Base-by-base conservation (phyloP, 2,888 invertebrate genomes). In the Drosophila flavopinicola region DNA sequence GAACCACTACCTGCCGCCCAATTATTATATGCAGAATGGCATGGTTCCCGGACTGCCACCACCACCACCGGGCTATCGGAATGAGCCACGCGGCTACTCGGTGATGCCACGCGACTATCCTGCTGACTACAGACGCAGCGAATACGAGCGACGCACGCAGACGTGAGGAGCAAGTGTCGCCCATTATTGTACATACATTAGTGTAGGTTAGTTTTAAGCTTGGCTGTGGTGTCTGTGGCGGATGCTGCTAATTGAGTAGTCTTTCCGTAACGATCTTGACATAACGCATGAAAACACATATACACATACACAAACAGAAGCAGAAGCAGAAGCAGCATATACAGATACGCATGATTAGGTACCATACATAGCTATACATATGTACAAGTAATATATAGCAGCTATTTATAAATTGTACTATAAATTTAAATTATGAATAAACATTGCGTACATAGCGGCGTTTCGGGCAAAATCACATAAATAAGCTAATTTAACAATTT, bases 111-210 rank as follows among this genome's bases (percentile, higher is more conserved):
- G 90, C n/a, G 89, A 88, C 24, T 93, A 93, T 74, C 93, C 93
- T 67, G 75, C 88, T 15, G 93, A 93, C 56, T 92, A 93, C 75
- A 92, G 94, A 90, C 83, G 91, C 38, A 83, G 86, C 25, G 88
- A 90, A 17, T 90, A 89, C 25, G 90, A 90, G 49, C 82, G 89
- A 47, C 85, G 89, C 24, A 88, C 87, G 47, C 89, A 89, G 64
- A 88, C 88, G 38, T 88, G 86, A 82, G 63, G 24, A 51, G 25
- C 41, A 20, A 64, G 4, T 35, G 39, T 37, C 41, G 45, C 35
- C 35, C 41, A 41, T 38, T 33, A n/a, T 69, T 78, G 84, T 83
- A 79, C 41, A 83, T 85, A 72, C 35, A 38, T 53, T 30, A 30
- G 30, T 11, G 32, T 65, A 74, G 38, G 32, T 32, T 78, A 75